Base-by-base conservation (phyloP, 1,140 invertebrate species). In the Octopus bimaculoides region DNA sequence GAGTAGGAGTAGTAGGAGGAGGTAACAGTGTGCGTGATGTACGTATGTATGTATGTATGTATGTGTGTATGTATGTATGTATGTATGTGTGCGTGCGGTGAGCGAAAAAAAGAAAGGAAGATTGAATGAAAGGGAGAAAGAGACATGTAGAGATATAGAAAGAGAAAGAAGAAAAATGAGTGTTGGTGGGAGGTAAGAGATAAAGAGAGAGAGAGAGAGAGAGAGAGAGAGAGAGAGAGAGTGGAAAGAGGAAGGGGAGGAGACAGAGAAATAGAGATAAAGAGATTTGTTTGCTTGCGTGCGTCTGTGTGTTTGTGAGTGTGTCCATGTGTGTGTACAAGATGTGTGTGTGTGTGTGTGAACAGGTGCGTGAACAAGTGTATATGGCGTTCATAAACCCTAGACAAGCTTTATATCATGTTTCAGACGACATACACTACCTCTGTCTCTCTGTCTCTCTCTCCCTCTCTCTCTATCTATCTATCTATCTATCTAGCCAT, bases 51-150 rank as follows among this genome's bases (percentile, higher is more conserved):
- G 17, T 61, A 61, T 17, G 17, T 17, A 9, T 17, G 1, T 9
- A 61, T 61, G 17, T 61, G 3, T 61, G 56, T 17, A 3, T 61
- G 3, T 61, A 3, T 61, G 3, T 61, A 1, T 61, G 1, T 61
- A 3, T 61, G 3, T 61, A 3, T 61, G 3, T 61, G 17, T 61
- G 3, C 3, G 17, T 61, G 5, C 5, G 55, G n/a, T 55, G 55
- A 7, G 52, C 55, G 26, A 81, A 66, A 74, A 17, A 61, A 26
- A 61, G 71, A 56, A 77, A 77, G 52, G 79, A 78, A 77, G 73
- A 55, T 7, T 74, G 54, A 12, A 75, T 26, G 14, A 7, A 17
- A 77, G 54, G 71, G 56, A 61, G 9, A 61, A 61, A 10, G 9
- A 41, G 26, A 41, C 26, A 41, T 41, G 26, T 41, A 41, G 26